Evolutionary conservation across 2,888 invertebrate genomes (phyloP), one percentile per base, ranked within the genome.

Genomic region (Nysson spinosus): DNA sequence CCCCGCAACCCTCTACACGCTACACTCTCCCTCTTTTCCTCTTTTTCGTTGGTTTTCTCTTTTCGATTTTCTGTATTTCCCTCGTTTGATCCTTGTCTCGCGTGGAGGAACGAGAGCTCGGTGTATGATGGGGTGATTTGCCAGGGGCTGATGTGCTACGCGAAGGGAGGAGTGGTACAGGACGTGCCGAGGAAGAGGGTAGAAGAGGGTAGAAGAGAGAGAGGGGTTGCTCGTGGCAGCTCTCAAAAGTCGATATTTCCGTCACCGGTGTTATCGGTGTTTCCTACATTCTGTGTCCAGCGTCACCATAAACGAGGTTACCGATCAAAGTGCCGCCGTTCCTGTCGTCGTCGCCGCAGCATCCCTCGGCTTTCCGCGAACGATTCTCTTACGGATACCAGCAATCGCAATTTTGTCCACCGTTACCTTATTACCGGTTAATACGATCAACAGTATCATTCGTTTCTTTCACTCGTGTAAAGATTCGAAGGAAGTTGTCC

Each of bases 161-260:
- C 51, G 55, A 56, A 52, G 54, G 61, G 47, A n/a, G n/a, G n/a
- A n/a, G n/a, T n/a, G n/a, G n/a, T n/a, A n/a, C n/a, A n/a, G n/a
- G n/a, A n/a, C n/a, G n/a, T n/a, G n/a, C n/a, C n/a, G 51, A 11
- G 54, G 42, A 30, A 46, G 28, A 44, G 26, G 32, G 17, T 26
- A 40, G 20, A 39, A 35, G 28, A 43, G 30, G 52, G 62, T 34
- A 40, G 49, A 43, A 46, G n/a, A n/a, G 49, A 16, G 49, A 62
- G 62, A 69, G 70, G 75, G 72, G 69, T 72, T 73, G 70, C 72
- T 70, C 72, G 72, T 68, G 77, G 74, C 69, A 69, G 74, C 67
- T 72, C 80, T 77, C 83, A 83, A 83, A 85, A 85, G 85, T 85
- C 83, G 85, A 84, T 85, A 85, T 85, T 85, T 85, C 84, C 85